Evolutionary conservation across 2,888 invertebrate species (phyloP).

Genomic region (Sericinus montela): DNA sequence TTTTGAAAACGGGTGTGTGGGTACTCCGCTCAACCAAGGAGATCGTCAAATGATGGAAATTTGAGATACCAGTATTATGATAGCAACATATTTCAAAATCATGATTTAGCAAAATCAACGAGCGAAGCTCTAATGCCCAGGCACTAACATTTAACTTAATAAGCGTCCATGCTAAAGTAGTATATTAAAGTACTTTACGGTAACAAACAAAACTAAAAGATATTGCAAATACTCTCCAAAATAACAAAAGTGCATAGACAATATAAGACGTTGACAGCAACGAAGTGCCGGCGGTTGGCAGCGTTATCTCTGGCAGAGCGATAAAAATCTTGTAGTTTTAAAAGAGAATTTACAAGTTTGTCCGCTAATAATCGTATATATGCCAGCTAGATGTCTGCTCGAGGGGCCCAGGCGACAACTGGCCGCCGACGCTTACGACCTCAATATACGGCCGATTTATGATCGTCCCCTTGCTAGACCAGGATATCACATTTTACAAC

Average conservation of each 20-base stretch:
- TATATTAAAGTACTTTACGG: too few species aligned
- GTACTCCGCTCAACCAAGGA: too few species aligned
- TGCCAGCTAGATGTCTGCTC: conserved; percentile 44
- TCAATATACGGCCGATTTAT: conserved; percentile 63
- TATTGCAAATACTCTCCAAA: conserved; percentile 53
- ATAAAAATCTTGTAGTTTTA: conserved; percentile 67
- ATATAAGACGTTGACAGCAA: conserved; percentile 41
- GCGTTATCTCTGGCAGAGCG: conserved; percentile 45
- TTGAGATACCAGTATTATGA: too few species aligned
- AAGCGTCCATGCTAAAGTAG: too few species aligned
- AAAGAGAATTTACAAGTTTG: conserved; percentile 63
- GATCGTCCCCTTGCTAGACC: conserved; percentile 54
- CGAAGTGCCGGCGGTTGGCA: conserved; percentile 32
- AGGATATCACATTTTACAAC: conserved; percentile 64
- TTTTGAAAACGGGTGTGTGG: too few species aligned
- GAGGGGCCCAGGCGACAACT: conserved; percentile 43
- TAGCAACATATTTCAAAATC: too few species aligned
- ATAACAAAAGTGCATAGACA: conserved; percentile 53
- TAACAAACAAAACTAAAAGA: too few species aligned
- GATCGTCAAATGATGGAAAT: too few species aligned
- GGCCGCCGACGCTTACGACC: conserved; percentile 58
- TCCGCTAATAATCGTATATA: conserved; percentile 65
- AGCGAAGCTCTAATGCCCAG: too few species aligned
- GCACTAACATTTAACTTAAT: too few species aligned
- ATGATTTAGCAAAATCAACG: too few species aligned